Conservation (phyloP, 2,797 vertebrate species). For the Crocodylus rhombifer region DNA sequence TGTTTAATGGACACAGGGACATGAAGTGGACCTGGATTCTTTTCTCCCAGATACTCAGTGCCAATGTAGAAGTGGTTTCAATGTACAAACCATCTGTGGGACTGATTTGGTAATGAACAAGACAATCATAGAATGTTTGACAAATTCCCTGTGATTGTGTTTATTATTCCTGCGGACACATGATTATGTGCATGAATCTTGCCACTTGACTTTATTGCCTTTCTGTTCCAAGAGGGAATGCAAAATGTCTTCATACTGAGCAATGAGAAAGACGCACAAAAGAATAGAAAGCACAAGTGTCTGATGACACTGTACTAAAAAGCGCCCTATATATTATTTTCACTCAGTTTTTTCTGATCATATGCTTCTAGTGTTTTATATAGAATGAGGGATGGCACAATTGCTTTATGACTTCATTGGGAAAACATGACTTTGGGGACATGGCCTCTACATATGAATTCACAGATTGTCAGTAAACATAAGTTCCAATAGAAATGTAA, state of each 20-base stretch:
- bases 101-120: background rate
- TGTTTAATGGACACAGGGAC: background rate
- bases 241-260: background rate
- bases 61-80: slow-evolving; percentile 31
- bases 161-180: background rate
- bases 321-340: slow-evolving; percentile 35
- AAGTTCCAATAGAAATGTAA: background rate
- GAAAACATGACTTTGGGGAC: background rate
- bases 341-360: background rate
- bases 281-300: slow-evolving; percentile 20
- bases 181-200: background rate
- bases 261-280: background rate
- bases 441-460: background rate
- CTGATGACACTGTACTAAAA: background rate
- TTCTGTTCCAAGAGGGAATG: background rate
- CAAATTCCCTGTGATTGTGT: background rate
- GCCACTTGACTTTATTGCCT: background rate
- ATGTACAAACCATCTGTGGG: background rate
- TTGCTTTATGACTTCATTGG: background rate
- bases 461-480: background rate
- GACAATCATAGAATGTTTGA: too few species aligned
- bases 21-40: slow-evolving; percentile 30
- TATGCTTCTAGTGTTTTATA: background rate
- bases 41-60: background rate
- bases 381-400: background rate